These are phyloP conservation scores for Abscondita cerata DNA, from an alignment of 2,888 invertebrate genomes.

Conservation along the genomic window DNA sequence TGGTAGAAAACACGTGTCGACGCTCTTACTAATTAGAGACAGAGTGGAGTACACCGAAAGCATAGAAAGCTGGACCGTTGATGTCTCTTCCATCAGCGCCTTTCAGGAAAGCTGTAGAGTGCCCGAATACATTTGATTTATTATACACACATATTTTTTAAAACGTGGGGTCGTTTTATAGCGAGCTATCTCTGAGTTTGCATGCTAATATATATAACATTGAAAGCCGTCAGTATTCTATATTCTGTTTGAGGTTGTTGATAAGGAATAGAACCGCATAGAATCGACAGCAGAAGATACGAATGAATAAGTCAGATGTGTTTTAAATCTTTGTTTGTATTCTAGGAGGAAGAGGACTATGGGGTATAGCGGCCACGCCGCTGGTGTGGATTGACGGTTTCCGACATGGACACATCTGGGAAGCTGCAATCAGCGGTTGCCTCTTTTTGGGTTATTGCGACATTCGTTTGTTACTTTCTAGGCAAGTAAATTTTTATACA, in stretches of 20 bases:
- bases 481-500: constrained; percentile 37
- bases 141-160: constrained; percentile 50
- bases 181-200: constrained; percentile 44
- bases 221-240: constrained; percentile 50
- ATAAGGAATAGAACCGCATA: constrained; percentile 47
- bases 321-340: constrained; percentile 42
- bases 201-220: constrained; percentile 48
- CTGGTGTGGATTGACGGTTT: constrained; percentile 56
- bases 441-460: constrained; percentile 29
- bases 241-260: constrained; percentile 55
- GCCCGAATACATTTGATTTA: constrained; percentile 50
- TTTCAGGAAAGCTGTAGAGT: constrained; percentile 33
- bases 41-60: constrained; percentile 26
- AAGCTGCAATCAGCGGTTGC: constrained; percentile 24
- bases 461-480: constrained; percentile 39
- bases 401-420: constrained; percentile 52
- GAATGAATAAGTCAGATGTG: constrained; percentile 24
- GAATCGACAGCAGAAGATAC: constrained; percentile 26
- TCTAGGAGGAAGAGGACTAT: constrained; percentile 57
- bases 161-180: constrained; percentile 44
- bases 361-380: constrained; percentile 52
- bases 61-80: constrained; percentile 25
- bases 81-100: constrained; percentile 34
- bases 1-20: constrained; percentile 22
- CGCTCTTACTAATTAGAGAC: constrained; percentile 31